Base-by-base conservation (phyloP, 2,888 invertebrate genomes). In the Asteroscopus sphinx region DNA sequence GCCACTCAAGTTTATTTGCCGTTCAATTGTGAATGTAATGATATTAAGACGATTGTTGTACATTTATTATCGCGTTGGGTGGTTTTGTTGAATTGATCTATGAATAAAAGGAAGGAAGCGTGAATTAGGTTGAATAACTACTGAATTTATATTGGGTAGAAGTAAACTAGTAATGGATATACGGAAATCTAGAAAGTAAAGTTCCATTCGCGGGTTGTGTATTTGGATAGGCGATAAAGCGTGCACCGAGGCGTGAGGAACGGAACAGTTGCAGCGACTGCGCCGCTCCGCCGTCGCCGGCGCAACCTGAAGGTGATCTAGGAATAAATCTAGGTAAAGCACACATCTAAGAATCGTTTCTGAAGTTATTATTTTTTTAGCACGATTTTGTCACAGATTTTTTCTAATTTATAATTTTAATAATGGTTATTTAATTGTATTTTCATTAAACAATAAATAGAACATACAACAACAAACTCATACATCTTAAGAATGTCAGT, bases 1-100 rank as follows among this genome's bases (percentile, higher is more conserved):
- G 84, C 87, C 81, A 85, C 87, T 89, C 70, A 73, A 78, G 81
- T 91, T 90, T 90, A 92, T 93, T 93, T 91, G 89, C 83, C 81
- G 82, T 79, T 81, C 74, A 55, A 77, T 81, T 79, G 76, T 78
- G 76, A 74, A 68, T 72, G 68, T 66, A 68, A 65, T 69, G 48
- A 32, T 64, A 40, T 70, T 61, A 58, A 47, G 16, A 28, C 42
- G 26, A 58, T 55, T 67, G 63, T 55, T 70, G 47, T 53, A 58
- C 45, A 58, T 61, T 61, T 59, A 63, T 68, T 41, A n/a, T 4
- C 28, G 9, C 15, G 17, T 41, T 53, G 35, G 35, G 37, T 48
- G 47, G 30, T 35, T 17, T 30, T 33, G 25, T 21, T 33, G 21
- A 39, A 33, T 48, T 1, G 32, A 64, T 1, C 15, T 46, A 26